phyloP scores from a whole-genome alignment of 2,888 invertebrate genomes.

The Scelioninae gen. 2 region DNA sequence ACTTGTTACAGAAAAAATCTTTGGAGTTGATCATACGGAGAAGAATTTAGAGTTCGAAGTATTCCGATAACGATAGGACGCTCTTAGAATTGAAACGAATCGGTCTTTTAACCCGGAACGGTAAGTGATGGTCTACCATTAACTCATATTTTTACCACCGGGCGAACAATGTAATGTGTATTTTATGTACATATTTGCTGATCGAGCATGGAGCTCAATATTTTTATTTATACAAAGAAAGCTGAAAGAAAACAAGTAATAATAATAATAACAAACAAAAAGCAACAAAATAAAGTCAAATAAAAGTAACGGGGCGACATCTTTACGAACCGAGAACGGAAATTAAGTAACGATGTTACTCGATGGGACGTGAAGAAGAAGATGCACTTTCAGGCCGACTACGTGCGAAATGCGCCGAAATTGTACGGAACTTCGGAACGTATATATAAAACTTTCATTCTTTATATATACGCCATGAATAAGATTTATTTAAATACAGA shows the following conservation, averaged over 20 bases:
- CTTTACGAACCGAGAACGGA: too few relatives aligned
- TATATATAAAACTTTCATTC: constrained; percentile 2
- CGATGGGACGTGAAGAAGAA: constrained; percentile 40
- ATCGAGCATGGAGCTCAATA: constrained; percentile 71
- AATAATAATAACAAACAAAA: constrained; percentile 59
- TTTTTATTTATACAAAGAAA: constrained; percentile 72
- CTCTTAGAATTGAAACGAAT: constrained; percentile 63
- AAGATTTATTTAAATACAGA: constrained; percentile 4
- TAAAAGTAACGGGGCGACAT: too few relatives aligned
- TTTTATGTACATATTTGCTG: constrained; percentile 74
- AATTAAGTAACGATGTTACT: constrained; percentile 62
- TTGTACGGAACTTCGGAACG: background rate
- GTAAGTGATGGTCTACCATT: constrained; percentile 69
- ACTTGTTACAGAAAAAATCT: constrained; percentile 70
- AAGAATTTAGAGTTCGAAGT: constrained; percentile 65
- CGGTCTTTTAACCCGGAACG: constrained; percentile 64
- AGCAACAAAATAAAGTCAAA: constrained; percentile 4
- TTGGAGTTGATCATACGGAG: constrained; percentile 73
- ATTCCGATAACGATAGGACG: constrained; percentile 65
- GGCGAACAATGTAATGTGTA: constrained; percentile 73
- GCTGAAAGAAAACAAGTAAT: too few relatives aligned
- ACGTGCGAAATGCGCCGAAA: background rate
- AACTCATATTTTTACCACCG: constrained; percentile 63
- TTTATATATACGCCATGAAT: constrained; percentile 17
- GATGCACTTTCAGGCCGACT: constrained; percentile 23